A percentile compares a stretch with the other conserved stretches of the same genome.
Evolutionary conservation across 2,797 vertebrate genomes (phyloP).

Genomic region (Euphonia xanthogaster): DNA sequence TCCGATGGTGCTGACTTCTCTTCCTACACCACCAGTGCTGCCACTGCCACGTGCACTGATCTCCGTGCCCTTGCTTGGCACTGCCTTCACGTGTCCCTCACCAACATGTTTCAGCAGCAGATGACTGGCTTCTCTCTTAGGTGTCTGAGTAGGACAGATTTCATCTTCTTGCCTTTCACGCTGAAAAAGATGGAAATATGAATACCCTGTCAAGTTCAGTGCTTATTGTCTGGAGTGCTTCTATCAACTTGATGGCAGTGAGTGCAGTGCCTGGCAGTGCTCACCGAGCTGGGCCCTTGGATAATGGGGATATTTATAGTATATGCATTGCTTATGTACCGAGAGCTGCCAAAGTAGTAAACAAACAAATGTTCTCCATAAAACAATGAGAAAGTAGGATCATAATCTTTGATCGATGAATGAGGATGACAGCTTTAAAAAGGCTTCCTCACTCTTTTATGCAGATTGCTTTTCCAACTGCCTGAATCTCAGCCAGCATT

Average conservation of each 20-base stretch:
- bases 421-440: conserved; percentile 52
- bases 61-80: background rate
- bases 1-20: background rate
- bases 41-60: fast-evolving
- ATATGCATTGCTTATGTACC: conserved; percentile 27
- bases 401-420: conserved; percentile 63
- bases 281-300: background rate
- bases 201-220: background rate
- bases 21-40: background rate
- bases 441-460: conserved; percentile 28
- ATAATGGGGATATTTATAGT: conserved; percentile 56
- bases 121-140: background rate
- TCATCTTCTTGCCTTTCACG: background rate
- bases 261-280: background rate
- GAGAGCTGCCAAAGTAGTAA: conserved; percentile 58
- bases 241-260: conserved; percentile 3
- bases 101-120: background rate
- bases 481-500: background rate
- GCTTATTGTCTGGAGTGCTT: conserved; percentile 13
- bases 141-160: background rate
- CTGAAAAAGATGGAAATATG: background rate
- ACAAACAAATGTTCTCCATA: conserved; percentile 63
- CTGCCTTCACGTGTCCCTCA: background rate
- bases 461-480: conserved; percentile 40
- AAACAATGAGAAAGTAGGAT: conserved; percentile 58